phyloP scores from a whole-genome alignment of 2,113 vertebrate genomes.

The Poicephalus meyeri region DNA sequence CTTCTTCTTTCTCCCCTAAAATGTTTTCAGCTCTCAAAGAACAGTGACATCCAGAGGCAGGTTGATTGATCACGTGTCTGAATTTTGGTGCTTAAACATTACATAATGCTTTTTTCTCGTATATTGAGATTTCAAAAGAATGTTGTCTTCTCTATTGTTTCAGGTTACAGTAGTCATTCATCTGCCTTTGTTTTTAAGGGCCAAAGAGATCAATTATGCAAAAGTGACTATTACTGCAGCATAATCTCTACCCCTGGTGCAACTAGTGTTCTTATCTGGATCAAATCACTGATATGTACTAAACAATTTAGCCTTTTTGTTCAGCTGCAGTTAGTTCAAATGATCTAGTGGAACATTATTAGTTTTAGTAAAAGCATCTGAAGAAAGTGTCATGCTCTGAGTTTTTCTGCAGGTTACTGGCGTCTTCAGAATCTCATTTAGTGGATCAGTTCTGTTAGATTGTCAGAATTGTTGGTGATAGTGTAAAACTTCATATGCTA shows the following conservation, averaged over 20 bases:
- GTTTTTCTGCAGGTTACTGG: background rate
- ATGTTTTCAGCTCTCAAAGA: background rate
- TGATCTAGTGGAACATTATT: background rate
- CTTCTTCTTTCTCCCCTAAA: background rate
- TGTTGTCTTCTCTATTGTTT: background rate
- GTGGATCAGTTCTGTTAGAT: background rate
- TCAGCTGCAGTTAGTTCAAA: background rate
- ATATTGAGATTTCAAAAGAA: background rate
- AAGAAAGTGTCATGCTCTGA: background rate
- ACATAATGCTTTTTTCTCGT: background rate
- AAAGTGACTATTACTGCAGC: background rate
- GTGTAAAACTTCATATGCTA: background rate
- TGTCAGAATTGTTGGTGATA: background rate
- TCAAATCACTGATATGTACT: background rate
- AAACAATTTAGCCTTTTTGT: background rate
- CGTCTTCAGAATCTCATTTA: background rate
- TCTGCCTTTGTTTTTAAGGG: background rate
- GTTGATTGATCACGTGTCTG: background rate
- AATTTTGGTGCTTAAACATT: background rate
- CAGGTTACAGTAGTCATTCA: background rate
- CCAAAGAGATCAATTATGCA: background rate
- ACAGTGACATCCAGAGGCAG: background rate
- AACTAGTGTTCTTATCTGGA: background rate
- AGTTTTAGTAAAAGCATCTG: background rate
- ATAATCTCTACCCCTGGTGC: background rate